Evolutionary conservation across 2,113 vertebrate genomes (phyloP).

Genomic region (Acinonyx jubatus): DNA sequence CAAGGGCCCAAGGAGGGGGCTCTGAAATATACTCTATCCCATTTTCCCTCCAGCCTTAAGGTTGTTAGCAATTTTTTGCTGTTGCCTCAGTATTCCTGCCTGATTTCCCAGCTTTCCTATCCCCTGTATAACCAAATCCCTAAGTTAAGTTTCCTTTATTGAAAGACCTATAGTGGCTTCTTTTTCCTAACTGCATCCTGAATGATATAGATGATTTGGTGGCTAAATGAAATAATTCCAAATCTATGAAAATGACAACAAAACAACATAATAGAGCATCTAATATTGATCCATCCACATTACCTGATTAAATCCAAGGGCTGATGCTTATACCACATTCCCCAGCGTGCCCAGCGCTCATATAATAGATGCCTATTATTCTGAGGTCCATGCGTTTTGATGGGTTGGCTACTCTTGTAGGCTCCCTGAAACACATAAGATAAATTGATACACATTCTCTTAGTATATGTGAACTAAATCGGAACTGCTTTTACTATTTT

Average conservation of each 20-base stretch:
- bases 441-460: background rate
- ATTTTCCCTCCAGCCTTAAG: background rate
- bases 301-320: slow-evolving; percentile 99
- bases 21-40: background rate
- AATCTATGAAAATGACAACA: background rate
- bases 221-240: background rate
- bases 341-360: slow-evolving; percentile 99
- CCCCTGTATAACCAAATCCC: accelerated
- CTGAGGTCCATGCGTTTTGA: slow-evolving; percentile 96
- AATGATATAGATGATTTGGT: background rate
- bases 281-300: background rate
- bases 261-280: background rate
- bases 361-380: slow-evolving; percentile 98
- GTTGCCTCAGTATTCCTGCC: background rate
- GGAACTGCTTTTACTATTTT: background rate
- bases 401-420: slow-evolving; percentile 95
- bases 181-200: background rate
- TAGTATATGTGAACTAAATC: background rate
- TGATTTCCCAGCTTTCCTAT: background rate
- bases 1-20: too few relatives aligned
- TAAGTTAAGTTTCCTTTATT: background rate
- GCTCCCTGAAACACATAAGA: slow-evolving; percentile 89
- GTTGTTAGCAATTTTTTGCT: background rate
- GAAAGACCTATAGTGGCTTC: background rate
- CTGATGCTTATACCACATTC: slow-evolving; percentile 99